Evolutionary conservation across 2,797 vertebrate genomes (phyloP).

Genomic region (Hippocampus kuda): DNA sequence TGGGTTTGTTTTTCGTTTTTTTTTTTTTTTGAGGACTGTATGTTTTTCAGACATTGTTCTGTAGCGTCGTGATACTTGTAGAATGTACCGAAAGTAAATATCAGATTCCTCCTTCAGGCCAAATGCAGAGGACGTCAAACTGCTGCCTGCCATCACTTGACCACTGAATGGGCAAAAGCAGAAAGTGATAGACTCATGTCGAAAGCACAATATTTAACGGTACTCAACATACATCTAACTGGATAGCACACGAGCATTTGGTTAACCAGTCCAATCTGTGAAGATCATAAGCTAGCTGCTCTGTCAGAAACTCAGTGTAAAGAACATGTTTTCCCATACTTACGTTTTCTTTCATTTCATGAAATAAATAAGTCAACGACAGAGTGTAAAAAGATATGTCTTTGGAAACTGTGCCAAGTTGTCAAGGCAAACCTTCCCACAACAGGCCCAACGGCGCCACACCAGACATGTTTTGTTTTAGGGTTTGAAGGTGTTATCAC

Average conservation of each 20-base stretch:
- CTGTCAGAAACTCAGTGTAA: slow-evolving; percentile 44
- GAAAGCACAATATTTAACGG: slow-evolving; percentile 64
- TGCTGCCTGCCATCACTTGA: slow-evolving; percentile 31
- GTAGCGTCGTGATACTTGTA: slow-evolving; percentile 53
- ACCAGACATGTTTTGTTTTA: slow-evolving; percentile 13
- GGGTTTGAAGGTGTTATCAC: slow-evolving; percentile 52
- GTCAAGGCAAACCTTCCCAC: slow-evolving; percentile 28
- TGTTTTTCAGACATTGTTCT: slow-evolving; percentile 40
- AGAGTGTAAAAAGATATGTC: slow-evolving; percentile 9
- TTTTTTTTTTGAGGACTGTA: slow-evolving; percentile 10
- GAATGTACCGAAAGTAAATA: slow-evolving; percentile 62
- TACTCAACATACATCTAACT: slow-evolving; percentile 42
- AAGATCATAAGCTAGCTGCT: slow-evolving; percentile 66
- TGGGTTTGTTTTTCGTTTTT: slow-evolving; percentile 21
- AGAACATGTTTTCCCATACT: slow-evolving; percentile 37
- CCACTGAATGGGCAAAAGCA: slow-evolving; percentile 10
- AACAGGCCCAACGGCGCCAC: slow-evolving; percentile 21
- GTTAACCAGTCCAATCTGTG: slow-evolving; percentile 54
- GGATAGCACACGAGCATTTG: slow-evolving; percentile 55
- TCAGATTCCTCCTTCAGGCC: slow-evolving; percentile 28
- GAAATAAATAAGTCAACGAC: slow-evolving; percentile 16
- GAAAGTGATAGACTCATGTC: slow-evolving; percentile 24
- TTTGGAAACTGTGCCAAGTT: slow-evolving; percentile 27
- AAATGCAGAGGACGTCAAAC: slow-evolving; percentile 8
- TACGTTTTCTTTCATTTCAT: slow-evolving; percentile 38